Percentiles rank a stretch among this genome's conserved stretches.
Evolutionary conservation across 2,888 invertebrate genomes (phyloP).

Genomic region (Phasia obesa): DNA sequence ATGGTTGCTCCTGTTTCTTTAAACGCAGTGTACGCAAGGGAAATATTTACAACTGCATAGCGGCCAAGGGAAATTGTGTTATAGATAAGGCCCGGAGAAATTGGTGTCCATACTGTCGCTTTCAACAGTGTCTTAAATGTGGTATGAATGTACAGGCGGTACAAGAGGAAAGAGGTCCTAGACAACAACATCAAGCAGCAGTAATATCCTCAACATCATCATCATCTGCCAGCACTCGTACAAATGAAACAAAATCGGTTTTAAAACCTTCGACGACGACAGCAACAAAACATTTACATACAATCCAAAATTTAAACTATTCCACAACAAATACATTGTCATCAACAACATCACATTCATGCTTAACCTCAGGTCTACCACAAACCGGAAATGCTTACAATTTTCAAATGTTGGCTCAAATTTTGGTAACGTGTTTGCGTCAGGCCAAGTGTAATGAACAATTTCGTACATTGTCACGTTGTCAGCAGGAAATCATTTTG

Average conservation of each 20-base stretch:
- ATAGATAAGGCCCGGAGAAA: conserved; percentile 92
- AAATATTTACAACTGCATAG: conserved; percentile 90
- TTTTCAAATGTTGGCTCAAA: conserved; percentile 85
- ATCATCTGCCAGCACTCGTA: neutral
- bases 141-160: conserved; percentile 92
- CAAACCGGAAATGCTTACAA: conserved; percentile 77
- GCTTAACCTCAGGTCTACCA: conserved; percentile 9
- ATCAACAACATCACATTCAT: conserved; percentile 10
- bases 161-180: conserved; percentile 92
- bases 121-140: conserved; percentile 89
- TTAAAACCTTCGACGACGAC: conserved; percentile 12
- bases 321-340: neutral
- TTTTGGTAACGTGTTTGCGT: conserved; percentile 84
- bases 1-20: conserved; percentile 95
- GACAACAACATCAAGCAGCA: conserved; percentile 76
- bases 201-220: neutral
- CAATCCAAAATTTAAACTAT: conserved; percentile 24
- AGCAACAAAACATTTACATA: conserved; percentile 41
- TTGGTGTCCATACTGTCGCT: conserved; percentile 93
- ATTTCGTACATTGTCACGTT: conserved; percentile 83
- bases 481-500: conserved; percentile 85
- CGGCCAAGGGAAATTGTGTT: conserved; percentile 88
- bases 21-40: conserved; percentile 90
- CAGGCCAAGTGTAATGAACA: conserved; percentile 84
- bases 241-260: conserved; percentile 13